Evolutionary conservation across 2,888 invertebrate species (phyloP).

Genomic region (Elegia similella): DNA sequence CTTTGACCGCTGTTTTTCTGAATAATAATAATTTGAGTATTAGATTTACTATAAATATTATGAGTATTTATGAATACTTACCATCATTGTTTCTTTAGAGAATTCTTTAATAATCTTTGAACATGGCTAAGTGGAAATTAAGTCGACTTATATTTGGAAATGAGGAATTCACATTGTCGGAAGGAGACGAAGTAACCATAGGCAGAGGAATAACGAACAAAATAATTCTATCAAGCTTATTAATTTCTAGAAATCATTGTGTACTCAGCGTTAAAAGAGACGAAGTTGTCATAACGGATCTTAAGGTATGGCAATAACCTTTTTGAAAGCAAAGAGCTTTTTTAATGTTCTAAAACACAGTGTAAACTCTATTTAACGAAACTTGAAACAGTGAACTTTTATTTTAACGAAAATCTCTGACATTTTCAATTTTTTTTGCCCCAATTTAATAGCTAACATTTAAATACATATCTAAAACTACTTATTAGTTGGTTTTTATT

Average conservation of each 20-base stretch:
- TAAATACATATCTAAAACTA: no score
- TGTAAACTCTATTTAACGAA: no score
- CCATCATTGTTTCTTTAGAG: not conserved
- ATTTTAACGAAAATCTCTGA: no score
- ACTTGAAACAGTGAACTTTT: no score
- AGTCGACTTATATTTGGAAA: conserved; percentile 51
- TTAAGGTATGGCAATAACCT: conserved; percentile 52
- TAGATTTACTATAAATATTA: not conserved
- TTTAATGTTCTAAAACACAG: no score
- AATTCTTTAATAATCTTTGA: not conserved
- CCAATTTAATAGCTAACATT: no score
- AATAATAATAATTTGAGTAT: not conserved
- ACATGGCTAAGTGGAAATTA: conserved; percentile 69
- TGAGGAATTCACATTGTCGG: conserved; percentile 52
- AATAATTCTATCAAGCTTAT: conserved; percentile 57
- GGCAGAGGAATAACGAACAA: conserved; percentile 59
- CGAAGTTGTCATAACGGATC: conserved; percentile 57
- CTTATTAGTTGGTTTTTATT: no score
- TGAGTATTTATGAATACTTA: not conserved
- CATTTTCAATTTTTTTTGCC: no score
- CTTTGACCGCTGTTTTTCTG: not conserved
- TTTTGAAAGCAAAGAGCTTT: no score
- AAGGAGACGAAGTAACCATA: conserved; percentile 60
- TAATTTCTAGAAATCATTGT: conserved; percentile 70
- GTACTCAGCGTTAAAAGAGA: conserved; percentile 47